Evolutionary conservation across 2,113 vertebrate species (phyloP).

Genomic region (Semicossyphus pulcher): DNA sequence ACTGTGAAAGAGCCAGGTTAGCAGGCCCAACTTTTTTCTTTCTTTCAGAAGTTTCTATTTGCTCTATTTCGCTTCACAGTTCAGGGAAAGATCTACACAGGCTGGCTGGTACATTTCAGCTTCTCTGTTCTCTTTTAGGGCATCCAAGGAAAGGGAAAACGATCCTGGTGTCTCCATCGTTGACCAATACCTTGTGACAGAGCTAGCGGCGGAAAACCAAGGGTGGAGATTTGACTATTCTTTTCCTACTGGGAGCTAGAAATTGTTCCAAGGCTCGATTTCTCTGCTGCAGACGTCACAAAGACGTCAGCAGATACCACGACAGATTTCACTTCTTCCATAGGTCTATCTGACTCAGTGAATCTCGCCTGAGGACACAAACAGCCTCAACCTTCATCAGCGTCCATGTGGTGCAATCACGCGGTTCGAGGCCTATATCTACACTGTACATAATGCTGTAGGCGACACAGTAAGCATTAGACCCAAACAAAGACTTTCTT

Average conservation of each 20-base stretch:
- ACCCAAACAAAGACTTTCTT: conserved; percentile 51
- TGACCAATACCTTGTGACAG: neutral
- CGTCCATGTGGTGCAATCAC: neutral
- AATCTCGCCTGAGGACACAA: neutral
- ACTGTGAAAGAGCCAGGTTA: conserved; percentile 51
- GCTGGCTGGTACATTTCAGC: conserved; percentile 2
- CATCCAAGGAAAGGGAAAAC: conserved; percentile 20
- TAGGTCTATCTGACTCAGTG: neutral
- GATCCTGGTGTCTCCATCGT: conserved; percentile 27
- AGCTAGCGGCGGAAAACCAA: conserved; percentile 5
- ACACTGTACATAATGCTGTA: neutral
- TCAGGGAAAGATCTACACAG: conserved; percentile 22
- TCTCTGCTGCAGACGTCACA: conserved; percentile 31
- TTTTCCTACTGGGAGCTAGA: conserved; percentile 36
- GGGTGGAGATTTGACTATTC: conserved; percentile 18
- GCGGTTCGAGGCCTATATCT: neutral
- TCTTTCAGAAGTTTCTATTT: conserved; percentile 29
- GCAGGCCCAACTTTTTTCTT: conserved; percentile 25
- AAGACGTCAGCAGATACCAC: conserved; percentile 30
- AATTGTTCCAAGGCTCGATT: conserved; percentile 29
- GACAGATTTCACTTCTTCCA: conserved; percentile 34
- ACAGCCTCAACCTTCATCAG: neutral
- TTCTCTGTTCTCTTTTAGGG: conserved; percentile 12
- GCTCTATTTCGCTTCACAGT: conserved; percentile 12
- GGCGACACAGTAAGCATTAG: neutral